These are phyloP conservation scores for Orthonyx spaldingii DNA, from an alignment of 2,113 vertebrate species.

Conservation along the genomic window DNA sequence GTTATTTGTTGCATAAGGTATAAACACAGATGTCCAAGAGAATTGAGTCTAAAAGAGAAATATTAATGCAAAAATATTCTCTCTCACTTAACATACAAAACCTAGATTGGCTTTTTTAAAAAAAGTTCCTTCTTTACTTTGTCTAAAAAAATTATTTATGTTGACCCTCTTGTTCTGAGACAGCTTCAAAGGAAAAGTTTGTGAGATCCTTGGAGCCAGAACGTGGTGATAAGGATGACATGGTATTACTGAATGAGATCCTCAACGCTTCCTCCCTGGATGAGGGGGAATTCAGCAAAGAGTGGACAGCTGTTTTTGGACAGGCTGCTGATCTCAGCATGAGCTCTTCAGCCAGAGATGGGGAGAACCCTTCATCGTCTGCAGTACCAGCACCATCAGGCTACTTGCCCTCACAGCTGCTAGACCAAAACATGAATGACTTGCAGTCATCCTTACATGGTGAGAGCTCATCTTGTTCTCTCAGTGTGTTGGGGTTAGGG, in stretches of 20 bases:
- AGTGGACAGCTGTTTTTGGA: slow-evolving; percentile 90
- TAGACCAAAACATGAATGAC: slow-evolving; percentile 87
- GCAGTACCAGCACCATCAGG: slow-evolving; percentile 59
- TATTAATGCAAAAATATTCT: background rate
- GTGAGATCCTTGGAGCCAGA: slow-evolving; percentile 65
- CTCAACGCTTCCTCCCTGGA: slow-evolving; percentile 82
- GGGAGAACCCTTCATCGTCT: slow-evolving; percentile 46
- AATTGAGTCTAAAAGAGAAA: background rate
- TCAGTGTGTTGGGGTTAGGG: background rate
- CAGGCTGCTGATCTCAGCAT: slow-evolving; percentile 44
- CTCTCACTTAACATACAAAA: background rate
- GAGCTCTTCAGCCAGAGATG: slow-evolving; percentile 46
- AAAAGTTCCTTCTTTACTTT: background rate
- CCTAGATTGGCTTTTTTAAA: background rate
- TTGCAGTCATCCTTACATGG: slow-evolving; percentile 80
- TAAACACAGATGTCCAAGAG: background rate
- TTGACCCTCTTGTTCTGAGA: background rate
- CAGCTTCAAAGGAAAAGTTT: slow-evolving; percentile 67
- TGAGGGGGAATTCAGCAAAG: slow-evolving; percentile 80
- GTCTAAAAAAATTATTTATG: background rate
- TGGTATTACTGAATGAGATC: slow-evolving; percentile 87
- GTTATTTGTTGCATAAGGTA: background rate
- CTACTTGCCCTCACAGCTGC: slow-evolving; percentile 90
- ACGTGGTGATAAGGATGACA: slow-evolving; percentile 77
- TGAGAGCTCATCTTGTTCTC: background rate